Evolutionary conservation across 2,797 vertebrate genomes (phyloP).

Genomic region (Enoplosus armatus): DNA sequence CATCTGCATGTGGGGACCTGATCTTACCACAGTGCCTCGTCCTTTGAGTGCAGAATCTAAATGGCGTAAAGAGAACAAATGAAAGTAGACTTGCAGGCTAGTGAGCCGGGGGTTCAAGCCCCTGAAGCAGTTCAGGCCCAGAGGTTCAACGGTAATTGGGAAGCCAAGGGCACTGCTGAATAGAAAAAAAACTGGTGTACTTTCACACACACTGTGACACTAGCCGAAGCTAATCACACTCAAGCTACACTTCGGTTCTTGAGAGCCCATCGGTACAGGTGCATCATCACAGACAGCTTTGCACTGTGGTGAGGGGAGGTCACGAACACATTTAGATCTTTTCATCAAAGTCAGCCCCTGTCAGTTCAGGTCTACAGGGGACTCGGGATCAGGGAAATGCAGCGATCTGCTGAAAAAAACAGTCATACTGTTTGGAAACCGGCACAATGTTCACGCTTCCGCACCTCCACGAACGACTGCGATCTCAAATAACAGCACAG

Average conservation of each 20-base stretch:
- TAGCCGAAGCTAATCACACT: neutral
- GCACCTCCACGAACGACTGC: conserved; percentile 5
- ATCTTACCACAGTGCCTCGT: neutral
- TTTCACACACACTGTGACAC: neutral
- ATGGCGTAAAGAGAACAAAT: neutral
- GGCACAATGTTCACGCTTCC: neutral
- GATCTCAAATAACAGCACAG: conserved; percentile 11
- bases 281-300: neutral
- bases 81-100: neutral
- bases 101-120: neutral
- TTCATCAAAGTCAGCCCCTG: neutral
- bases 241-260: neutral
- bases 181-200: neutral
- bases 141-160: neutral
- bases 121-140: neutral
- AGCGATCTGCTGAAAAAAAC: neutral
- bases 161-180: neutral
- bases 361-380: neutral
- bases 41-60: neutral
- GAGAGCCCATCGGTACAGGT: neutral
- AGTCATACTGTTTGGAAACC: conserved; percentile 8
- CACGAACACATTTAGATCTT: neutral
- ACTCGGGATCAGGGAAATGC: neutral
- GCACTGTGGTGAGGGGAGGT: neutral
- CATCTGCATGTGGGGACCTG: neutral